Conservation (phyloP, 2,113 vertebrate genomes). For the Nerophis lumbriciformis region DNA sequence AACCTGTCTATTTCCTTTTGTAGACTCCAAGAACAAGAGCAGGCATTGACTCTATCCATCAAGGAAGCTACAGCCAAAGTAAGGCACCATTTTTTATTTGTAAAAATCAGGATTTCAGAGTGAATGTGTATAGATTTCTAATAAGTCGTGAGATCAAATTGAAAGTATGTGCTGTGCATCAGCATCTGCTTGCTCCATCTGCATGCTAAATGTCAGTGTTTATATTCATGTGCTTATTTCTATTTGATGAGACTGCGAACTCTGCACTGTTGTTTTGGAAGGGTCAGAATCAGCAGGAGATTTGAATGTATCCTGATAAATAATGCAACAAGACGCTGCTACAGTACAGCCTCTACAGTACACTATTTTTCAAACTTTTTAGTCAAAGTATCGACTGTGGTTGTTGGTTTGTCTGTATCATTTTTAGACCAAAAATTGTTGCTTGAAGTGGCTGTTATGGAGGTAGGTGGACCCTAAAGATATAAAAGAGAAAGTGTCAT, state of each 20-base stretch:
- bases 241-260: constrained; percentile 28
- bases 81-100: constrained; percentile 53
- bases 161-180: constrained; percentile 19
- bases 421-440: too few species aligned
- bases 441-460: too few species aligned
- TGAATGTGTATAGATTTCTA: constrained; percentile 35
- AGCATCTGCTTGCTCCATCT: constrained; percentile 17
- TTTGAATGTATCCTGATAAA: constrained; percentile 6
- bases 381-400: neutral
- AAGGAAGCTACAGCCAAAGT: constrained; percentile 83
- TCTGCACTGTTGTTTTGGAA: neutral
- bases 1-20: constrained; percentile 32
- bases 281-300: constrained; percentile 13
- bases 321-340: constrained; percentile 4
- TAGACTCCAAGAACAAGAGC: constrained; percentile 83
- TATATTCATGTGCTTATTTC: constrained; percentile 23
- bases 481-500: too few species aligned
- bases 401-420: too few species aligned
- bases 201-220: constrained; percentile 21
- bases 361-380: neutral
- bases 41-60: constrained; percentile 71
- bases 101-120: neutral
- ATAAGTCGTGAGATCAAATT: constrained; percentile 25
- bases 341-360: neutral
- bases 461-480: too few species aligned